Evolutionary conservation across 1,140 invertebrate species (phyloP).

Genomic region (Macrosteles quadrilineatus): DNA sequence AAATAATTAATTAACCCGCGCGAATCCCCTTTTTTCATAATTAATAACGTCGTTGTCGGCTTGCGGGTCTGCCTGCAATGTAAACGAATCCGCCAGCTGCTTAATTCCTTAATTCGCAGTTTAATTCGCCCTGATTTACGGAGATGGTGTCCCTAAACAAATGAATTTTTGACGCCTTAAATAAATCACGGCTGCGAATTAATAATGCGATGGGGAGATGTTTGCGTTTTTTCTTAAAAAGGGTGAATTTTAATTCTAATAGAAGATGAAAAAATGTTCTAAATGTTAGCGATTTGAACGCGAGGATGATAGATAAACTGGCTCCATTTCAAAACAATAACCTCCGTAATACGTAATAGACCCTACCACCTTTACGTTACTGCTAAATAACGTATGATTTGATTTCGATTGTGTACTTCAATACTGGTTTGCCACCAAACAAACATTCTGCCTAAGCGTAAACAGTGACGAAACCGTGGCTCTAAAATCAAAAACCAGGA

Average conservation of each 20-base stretch:
- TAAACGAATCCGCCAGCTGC: constrained; percentile 19
- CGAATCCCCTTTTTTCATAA: constrained; percentile 24
- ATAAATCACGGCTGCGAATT: constrained; percentile 17
- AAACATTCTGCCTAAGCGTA: too few species aligned
- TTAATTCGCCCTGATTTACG: constrained; percentile 23
- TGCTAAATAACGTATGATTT: too few species aligned
- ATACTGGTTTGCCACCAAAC: too few species aligned
- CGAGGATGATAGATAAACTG: too few species aligned
- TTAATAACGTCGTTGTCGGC: constrained; percentile 22
- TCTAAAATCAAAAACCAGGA: too few species aligned
- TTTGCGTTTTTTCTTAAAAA: not conserved
- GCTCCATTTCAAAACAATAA: too few species aligned
- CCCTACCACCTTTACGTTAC: too few species aligned
- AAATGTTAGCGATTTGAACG: too few species aligned
- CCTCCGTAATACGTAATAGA: too few species aligned
- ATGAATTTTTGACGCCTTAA: constrained; percentile 21
- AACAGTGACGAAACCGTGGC: too few species aligned
- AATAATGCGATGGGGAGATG: constrained; percentile 11
- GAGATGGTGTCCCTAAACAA: constrained; percentile 22
- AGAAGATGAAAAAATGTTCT: too few species aligned
- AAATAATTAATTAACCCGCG: constrained; percentile 25
- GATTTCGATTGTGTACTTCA: too few species aligned
- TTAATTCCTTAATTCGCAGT: constrained; percentile 25
- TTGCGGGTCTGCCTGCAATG: not conserved
- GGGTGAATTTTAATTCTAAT: constrained; percentile 15